Percentiles rank a stretch among this genome's conserved stretches.
These are phyloP conservation scores for Lasioglossum albipes DNA, from an alignment of 1,140 invertebrate genomes.

Conservation along the genomic window DNA sequence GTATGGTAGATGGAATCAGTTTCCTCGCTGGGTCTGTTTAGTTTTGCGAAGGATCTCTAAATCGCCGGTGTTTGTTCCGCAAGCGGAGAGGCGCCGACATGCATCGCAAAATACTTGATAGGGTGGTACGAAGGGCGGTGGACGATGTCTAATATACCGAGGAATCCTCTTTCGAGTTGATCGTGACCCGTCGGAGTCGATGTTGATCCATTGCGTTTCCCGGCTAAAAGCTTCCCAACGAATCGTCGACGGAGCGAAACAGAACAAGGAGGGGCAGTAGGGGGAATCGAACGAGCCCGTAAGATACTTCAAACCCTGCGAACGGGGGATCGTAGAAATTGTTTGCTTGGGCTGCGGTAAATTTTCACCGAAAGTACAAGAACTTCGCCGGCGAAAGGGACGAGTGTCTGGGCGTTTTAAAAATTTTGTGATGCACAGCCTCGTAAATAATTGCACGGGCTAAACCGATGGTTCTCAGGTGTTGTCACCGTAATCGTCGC, in stretches of 20 bases:
- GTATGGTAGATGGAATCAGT: slow-evolving; percentile 46
- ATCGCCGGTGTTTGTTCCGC: slow-evolving; percentile 67
- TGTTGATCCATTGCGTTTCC: slow-evolving; percentile 53
- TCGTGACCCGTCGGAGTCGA: slow-evolving; percentile 58
- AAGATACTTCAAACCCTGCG: no score
- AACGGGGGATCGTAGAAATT: slow-evolving; percentile 7
- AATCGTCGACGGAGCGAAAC: slow-evolving; percentile 41
- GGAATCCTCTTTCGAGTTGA: slow-evolving; percentile 49
- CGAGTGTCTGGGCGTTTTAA: not conserved
- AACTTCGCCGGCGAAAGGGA: no score
- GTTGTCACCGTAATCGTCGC: slow-evolving; percentile 5
- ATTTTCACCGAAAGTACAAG: slow-evolving; percentile 1
- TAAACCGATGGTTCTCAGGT: not conserved
- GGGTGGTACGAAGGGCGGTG: not conserved
- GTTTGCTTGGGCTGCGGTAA: slow-evolving; percentile 3
- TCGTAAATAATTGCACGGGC: slow-evolving; percentile 14
- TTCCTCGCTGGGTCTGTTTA: slow-evolving; percentile 47
- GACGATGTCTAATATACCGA: slow-evolving; percentile 46
- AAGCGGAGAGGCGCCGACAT: slow-evolving; percentile 58
- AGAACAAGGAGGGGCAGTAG: not conserved
- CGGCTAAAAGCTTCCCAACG: slow-evolving; percentile 49
- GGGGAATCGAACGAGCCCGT: not conserved
- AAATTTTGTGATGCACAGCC: slow-evolving; percentile 24
- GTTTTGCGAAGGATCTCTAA: slow-evolving; percentile 48
- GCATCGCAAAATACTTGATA: slow-evolving; percentile 60